Percentiles rank a stretch among this genome's conserved stretches.
These are phyloP conservation scores for Pteromalus puparum DNA, from an alignment of 1,140 invertebrate species.

Conservation along the genomic window DNA sequence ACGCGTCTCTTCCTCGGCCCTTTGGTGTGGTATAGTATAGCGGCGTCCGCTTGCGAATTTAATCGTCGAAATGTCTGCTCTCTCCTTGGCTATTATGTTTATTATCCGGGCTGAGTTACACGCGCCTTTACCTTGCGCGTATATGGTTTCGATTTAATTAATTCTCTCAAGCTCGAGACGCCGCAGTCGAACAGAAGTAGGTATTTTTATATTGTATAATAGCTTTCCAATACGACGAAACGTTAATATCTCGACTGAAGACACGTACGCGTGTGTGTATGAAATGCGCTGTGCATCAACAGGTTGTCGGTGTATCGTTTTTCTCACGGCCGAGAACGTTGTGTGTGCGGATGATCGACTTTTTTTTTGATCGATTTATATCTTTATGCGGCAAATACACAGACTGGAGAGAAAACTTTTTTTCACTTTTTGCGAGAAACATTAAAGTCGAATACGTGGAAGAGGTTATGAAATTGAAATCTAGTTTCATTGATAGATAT, in stretches of 20 bases:
- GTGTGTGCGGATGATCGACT: neutral
- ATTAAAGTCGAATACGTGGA: neutral
- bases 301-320: slow-evolving; percentile 11
- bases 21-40: no score
- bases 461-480: neutral
- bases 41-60: neutral
- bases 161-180: neutral
- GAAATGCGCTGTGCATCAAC: slow-evolving; percentile 4
- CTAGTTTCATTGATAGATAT: neutral
- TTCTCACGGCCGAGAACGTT: neutral
- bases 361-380: slow-evolving; percentile 19
- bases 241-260: no score
- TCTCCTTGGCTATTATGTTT: slow-evolving; percentile 8
- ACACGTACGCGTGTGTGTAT: neutral
- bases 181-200: neutral
- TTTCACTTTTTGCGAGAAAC: no score
- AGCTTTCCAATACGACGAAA: no score
- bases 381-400: neutral
- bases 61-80: neutral
- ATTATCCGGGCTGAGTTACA: neutral
- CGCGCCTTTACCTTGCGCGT: neutral
- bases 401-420: neutral
- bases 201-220: no score
- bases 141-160: neutral
- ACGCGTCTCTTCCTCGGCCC: neutral